Conservation (phyloP, 2,888 invertebrate species). For the Odontothrips loti region DNA sequence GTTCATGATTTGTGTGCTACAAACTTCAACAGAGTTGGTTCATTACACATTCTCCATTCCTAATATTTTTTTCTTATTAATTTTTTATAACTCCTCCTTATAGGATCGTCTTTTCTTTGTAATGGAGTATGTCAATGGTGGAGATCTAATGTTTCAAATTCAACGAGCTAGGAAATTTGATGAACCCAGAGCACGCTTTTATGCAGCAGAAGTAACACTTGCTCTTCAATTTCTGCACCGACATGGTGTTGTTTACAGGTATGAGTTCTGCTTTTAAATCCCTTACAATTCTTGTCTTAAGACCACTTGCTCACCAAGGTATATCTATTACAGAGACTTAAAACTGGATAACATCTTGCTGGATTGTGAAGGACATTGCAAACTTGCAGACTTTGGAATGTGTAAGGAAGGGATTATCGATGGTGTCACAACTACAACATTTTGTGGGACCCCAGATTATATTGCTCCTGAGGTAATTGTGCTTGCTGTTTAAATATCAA, state of each 20-base stretch:
- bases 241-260: slow-evolving; percentile 92
- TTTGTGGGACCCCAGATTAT: slow-evolving; percentile 99
- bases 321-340: slow-evolving; percentile 67
- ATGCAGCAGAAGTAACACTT: slow-evolving; percentile 97
- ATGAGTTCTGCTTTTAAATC: slow-evolving; percentile 4
- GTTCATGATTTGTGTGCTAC: neutral
- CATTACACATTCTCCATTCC: slow-evolving; percentile 17
- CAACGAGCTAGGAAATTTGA: slow-evolving; percentile 97
- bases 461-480: slow-evolving; percentile 85
- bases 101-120: slow-evolving; percentile 94
- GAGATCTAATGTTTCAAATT: slow-evolving; percentile 99
- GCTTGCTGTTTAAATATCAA: neutral
- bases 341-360: slow-evolving; percentile 97
- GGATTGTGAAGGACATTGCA: slow-evolving; percentile 93
- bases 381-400: slow-evolving; percentile 95
- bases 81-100: slow-evolving; percentile 33
- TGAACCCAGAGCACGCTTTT: slow-evolving; percentile 90
- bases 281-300: too few species aligned
- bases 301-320: too few species aligned
- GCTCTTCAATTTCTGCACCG: slow-evolving; percentile 95
- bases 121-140: slow-evolving; percentile 99
- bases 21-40: neutral
- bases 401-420: slow-evolving; percentile 95
- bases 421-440: slow-evolving; percentile 87
- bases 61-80: slow-evolving; percentile 28